phyloP scores from a whole-genome alignment of 2,797 vertebrate genomes.

The Hydrocynus forskahlii region DNA sequence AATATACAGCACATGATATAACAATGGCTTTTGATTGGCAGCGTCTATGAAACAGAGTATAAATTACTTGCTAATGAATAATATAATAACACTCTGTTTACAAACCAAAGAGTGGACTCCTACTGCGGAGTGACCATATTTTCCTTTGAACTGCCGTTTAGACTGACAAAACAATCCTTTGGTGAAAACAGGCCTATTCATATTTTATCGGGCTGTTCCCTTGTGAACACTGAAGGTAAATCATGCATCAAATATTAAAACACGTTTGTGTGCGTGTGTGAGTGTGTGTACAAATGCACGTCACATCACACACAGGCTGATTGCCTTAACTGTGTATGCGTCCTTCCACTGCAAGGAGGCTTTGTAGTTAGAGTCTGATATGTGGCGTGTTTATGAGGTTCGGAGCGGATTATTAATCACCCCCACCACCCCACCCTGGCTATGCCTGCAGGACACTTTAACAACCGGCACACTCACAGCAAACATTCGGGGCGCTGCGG shows the following conservation, averaged over 20 bases:
- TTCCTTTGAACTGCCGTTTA: constrained; percentile 72
- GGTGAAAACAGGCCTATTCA: constrained; percentile 68
- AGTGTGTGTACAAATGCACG: constrained; percentile 16
- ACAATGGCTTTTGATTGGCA: constrained; percentile 69
- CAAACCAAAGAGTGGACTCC: constrained; percentile 57
- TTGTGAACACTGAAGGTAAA: constrained; percentile 65
- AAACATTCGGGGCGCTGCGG: constrained; percentile 72
- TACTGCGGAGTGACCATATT: constrained; percentile 53
- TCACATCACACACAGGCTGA: constrained; percentile 53
- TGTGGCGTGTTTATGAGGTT: constrained; percentile 54
- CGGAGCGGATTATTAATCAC: constrained; percentile 74
- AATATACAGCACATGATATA: constrained; percentile 61
- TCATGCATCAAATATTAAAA: constrained; percentile 70
- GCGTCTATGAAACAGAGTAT: constrained; percentile 64
- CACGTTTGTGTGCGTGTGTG: constrained; percentile 38
- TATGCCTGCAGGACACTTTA: constrained; percentile 73
- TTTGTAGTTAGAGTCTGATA: constrained; percentile 56
- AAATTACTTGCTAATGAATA: constrained; percentile 68
- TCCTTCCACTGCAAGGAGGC: constrained; percentile 52
- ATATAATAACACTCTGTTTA: constrained; percentile 71
- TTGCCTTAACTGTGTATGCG: constrained; percentile 51
- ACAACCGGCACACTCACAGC: constrained; percentile 70
- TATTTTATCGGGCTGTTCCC: constrained; percentile 70
- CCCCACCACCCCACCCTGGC: constrained; percentile 67
- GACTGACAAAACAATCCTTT: constrained; percentile 71